Evolutionary conservation across 2,888 invertebrate genomes (phyloP), one percentile per base, ranked within the genome.

Genomic region (Drosophila diplacantha): DNA sequence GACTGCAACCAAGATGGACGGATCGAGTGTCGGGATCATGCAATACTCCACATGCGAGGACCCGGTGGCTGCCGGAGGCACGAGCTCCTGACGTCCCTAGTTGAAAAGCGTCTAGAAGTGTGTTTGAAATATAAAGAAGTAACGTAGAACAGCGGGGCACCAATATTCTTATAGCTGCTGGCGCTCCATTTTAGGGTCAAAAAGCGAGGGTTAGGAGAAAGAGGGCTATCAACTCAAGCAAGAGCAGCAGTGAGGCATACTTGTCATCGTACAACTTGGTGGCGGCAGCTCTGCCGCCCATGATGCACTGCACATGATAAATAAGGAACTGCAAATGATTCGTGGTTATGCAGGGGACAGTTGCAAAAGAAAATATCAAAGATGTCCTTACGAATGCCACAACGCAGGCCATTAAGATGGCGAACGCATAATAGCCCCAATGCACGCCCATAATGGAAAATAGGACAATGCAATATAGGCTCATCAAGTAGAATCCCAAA

Each of bases 21-120:
- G 56, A 83, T 87, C 47, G 74, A 77, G 60, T 87, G 87, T 55
- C 71, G 52, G 35, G 87, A 87, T 74, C 75, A 81, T 46, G 80
- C 80, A 51, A 63, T 71, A 58, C 60, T 87, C 35, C 87, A 87
- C 56, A 46, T 85, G 43, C 65, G 72, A 14, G 87, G 86, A 8
- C 81, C 85, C 3, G 70, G 37, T 3, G 85, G 83, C 12, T 87
- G 87, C 53, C 34, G 29, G 9, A 55, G 32, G 55, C 73, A 50
- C 14, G 52, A 38, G 31, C n/a, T 66, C 53, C 58, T 75, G 63
- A 22, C 60, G 43, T 84, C 73, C 68, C 39, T 39, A 86, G 85
- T n/a, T 84, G 84, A 87, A 77, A 89, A 58, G 90, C 92, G 81
- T 87, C 87, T 84, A 89, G 24, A 55, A 12, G n/a, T 50, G 16